A percentile compares a stretch with the other conserved stretches of the same genome.
phyloP scores from a whole-genome alignment of 2,888 invertebrate genomes.

The Thymelicus lineola region DNA sequence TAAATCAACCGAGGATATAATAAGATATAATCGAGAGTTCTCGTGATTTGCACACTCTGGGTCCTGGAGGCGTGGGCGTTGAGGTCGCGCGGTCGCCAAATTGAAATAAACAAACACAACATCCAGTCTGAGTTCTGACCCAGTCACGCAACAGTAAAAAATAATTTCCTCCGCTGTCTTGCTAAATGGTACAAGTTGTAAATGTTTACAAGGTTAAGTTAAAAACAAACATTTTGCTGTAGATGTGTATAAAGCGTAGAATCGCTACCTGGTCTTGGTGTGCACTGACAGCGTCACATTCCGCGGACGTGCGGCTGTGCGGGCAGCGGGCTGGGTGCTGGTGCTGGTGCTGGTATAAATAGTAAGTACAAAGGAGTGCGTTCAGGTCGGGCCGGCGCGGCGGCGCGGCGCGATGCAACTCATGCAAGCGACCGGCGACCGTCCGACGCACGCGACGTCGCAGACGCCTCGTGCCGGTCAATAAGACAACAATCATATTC shows the following conservation, averaged over 20 bases:
- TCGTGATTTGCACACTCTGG: not conserved
- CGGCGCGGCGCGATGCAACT: too few species aligned
- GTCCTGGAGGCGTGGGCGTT: not conserved
- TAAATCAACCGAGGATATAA: slow-evolving; percentile 9
- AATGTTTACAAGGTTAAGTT: not conserved
- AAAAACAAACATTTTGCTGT: slow-evolving; percentile 9
- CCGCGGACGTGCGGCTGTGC: too few species aligned
- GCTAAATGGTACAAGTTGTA: too few species aligned
- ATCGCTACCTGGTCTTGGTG: slow-evolving; percentile 38
- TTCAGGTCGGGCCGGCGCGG: not conserved
- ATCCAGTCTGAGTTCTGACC: not conserved
- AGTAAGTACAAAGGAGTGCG: slow-evolving; percentile 46
- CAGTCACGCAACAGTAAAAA: not conserved
- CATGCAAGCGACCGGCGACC: too few species aligned
- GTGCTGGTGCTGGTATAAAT: slow-evolving; percentile 44
- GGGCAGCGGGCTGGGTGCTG: too few species aligned
- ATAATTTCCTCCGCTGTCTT: too few species aligned
- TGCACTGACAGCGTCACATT: slow-evolving; percentile 40
- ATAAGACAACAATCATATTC: too few species aligned
- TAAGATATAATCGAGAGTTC: slow-evolving; percentile 3
- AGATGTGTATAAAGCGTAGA: slow-evolving; percentile 1
- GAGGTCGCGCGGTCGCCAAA: not conserved
- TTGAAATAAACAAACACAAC: not conserved
- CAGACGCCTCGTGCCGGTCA: too few species aligned
- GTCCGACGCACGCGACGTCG: too few species aligned